Percentiles rank a stretch among this genome's conserved stretches.
These are phyloP conservation scores for Lophotis ruficrista DNA, from an alignment of 2,113 vertebrate species.

Conservation along the genomic window DNA sequence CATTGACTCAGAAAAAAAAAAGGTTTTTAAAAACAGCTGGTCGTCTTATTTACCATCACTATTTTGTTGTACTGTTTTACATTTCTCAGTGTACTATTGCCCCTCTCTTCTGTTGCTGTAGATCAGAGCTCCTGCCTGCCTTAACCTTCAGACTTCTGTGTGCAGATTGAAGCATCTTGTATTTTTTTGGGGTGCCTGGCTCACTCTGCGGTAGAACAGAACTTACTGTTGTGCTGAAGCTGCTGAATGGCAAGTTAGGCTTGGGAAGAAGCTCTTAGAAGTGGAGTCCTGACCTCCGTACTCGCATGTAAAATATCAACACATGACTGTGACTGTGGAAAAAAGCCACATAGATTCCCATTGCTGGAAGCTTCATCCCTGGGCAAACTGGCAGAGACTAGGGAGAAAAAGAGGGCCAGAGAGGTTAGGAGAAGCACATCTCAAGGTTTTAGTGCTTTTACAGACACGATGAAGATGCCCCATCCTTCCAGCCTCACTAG, in stretches of 20 bases:
- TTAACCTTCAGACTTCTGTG: not conserved
- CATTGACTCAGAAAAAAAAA: not conserved
- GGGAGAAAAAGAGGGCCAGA: not conserved
- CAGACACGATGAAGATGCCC: not conserved
- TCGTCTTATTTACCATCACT: not conserved
- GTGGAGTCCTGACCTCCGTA: rapidly evolving
- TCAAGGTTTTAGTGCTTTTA: not conserved
- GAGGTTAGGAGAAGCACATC: not conserved
- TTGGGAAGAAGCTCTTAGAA: not conserved
- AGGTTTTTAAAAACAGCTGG: too few species aligned
- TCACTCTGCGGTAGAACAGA: not conserved
- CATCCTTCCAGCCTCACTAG: not conserved
- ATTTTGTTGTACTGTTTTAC: not conserved
- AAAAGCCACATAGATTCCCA: not conserved
- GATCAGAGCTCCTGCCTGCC: not conserved
- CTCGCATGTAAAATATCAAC: not conserved
- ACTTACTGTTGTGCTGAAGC: not conserved
- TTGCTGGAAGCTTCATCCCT: not conserved
- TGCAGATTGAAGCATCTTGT: not conserved
- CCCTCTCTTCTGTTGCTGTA: not conserved
- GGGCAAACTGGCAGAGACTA: not conserved
- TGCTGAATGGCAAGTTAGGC: not conserved
- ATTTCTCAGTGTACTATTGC: not conserved
- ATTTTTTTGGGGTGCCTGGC: not conserved
- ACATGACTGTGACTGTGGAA: not conserved